Percentiles rank a stretch among this genome's conserved stretches.
Conservation (phyloP, 2,888 invertebrate species). For the Andricus curvator region DNA sequence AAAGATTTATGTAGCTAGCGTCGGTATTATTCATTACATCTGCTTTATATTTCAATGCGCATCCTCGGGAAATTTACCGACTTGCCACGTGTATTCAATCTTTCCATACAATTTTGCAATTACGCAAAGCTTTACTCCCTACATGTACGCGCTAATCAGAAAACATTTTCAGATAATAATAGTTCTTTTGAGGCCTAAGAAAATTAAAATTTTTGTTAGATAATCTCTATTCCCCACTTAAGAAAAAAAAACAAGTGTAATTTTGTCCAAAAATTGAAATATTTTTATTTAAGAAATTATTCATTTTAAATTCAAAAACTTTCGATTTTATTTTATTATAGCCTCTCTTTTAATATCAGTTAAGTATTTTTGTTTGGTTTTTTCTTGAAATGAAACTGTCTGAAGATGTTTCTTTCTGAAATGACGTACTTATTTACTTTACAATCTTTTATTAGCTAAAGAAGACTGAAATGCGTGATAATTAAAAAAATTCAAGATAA, state of each 20-base stretch:
- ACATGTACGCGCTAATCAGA: background rate
- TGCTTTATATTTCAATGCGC: conserved; percentile 55
- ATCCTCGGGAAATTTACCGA: conserved; percentile 58
- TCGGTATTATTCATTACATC: conserved; percentile 49
- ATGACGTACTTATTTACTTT: conserved; percentile 10
- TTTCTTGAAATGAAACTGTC: background rate
- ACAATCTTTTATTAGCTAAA: conserved; percentile 16
- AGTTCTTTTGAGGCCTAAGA: no score
- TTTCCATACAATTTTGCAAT: background rate
- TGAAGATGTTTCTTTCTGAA: background rate
- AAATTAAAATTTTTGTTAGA: no score
- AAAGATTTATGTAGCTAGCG: conserved; percentile 68
- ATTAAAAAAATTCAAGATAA: conserved; percentile 9
- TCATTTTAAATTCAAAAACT: background rate
- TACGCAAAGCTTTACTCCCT: background rate
- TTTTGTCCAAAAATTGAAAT: background rate
- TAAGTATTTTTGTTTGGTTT: background rate
- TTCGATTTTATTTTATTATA: no score
- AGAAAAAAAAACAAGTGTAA: background rate
- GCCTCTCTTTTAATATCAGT: background rate
- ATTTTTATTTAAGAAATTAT: background rate
- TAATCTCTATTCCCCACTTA: no score
- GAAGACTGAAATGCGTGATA: conserved; percentile 34
- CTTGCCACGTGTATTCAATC: background rate
- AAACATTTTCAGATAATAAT: background rate